Percentiles rank a stretch among this genome's conserved stretches.
phyloP scores from a whole-genome alignment of 2,888 invertebrate species.

The Watsonalla binaria region DNA sequence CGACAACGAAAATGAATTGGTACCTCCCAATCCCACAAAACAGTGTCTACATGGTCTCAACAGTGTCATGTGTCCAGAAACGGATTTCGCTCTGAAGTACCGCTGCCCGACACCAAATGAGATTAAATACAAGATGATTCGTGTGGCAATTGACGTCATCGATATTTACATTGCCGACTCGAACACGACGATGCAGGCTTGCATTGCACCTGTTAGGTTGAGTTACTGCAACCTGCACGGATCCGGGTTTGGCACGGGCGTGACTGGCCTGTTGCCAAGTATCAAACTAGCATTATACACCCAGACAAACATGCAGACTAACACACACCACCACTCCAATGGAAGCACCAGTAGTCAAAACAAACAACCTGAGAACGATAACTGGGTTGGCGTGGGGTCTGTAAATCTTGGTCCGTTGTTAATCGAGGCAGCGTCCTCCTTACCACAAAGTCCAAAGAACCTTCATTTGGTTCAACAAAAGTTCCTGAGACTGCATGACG shows the following conservation, averaged over 20 bases:
- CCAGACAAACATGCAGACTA: conserved; percentile 80
- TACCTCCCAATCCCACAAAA: conserved; percentile 87
- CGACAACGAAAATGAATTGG: conserved; percentile 93
- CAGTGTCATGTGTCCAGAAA: conserved; percentile 83
- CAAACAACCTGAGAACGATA: conserved; percentile 75
- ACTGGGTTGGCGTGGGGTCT: conserved; percentile 96
- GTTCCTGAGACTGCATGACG: conserved; percentile 90
- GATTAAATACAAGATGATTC: conserved; percentile 95
- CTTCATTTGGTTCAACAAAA: conserved; percentile 89
- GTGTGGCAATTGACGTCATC: conserved; percentile 92
- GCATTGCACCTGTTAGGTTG: conserved; percentile 92
- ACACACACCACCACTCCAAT: conserved; percentile 74
- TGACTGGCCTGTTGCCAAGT: conserved; percentile 90
- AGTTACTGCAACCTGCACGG: conserved; percentile 98
- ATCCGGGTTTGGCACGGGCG: conserved; percentile 91
- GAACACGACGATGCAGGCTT: conserved; percentile 91
- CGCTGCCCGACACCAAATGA: conserved; percentile 88
- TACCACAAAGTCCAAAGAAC: conserved; percentile 87
- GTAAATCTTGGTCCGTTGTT: conserved; percentile 93
- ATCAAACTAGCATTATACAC: conserved; percentile 82
- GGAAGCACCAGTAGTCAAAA: conserved; percentile 65
- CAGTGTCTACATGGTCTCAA: conserved; percentile 89
- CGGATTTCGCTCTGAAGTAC: conserved; percentile 84
- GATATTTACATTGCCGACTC: conserved; percentile 95
- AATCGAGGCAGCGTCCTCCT: conserved; percentile 91